phyloP scores from a whole-genome alignment of 2,113 vertebrate species.

The Ameiurus melas region DNA sequence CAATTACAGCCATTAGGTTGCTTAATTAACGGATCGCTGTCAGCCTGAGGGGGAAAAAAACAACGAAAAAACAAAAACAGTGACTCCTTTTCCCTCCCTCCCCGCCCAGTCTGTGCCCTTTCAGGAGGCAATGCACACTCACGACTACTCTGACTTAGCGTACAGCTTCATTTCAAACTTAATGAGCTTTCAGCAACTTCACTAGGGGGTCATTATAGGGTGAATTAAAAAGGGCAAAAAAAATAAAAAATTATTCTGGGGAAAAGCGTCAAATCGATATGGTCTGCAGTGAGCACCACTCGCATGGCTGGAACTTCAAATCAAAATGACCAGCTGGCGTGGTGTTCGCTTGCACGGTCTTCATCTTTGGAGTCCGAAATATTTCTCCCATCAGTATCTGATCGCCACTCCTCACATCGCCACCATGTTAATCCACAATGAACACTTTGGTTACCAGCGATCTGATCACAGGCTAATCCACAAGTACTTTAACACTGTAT shows the following conservation, averaged over 20 bases:
- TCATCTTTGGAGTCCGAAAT: neutral
- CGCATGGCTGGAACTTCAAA: neutral
- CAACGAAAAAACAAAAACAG: neutral
- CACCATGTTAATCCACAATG: neutral
- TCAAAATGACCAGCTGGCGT: too few relatives aligned
- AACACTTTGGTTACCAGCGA: neutral
- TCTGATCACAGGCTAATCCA: neutral
- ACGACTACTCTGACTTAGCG: neutral
- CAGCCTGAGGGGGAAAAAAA: conserved; percentile 43
- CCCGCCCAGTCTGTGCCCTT: neutral
- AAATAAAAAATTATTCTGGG: neutral
- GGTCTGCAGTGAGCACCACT: neutral
- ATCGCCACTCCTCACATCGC: neutral
- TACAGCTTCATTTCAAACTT: neutral
- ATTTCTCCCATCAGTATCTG: neutral
- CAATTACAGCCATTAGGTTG: conserved; percentile 61
- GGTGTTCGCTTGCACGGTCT: neutral
- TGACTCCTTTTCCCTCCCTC: neutral
- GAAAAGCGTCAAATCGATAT: neutral
- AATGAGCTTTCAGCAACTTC: conserved; percentile 23
- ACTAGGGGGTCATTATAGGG: neutral
- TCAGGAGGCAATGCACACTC: neutral
- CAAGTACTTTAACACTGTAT: neutral
- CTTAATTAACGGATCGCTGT: conserved; percentile 64
- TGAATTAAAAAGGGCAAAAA: neutral